Evolutionary conservation across 2,113 vertebrate genomes (phyloP).

Genomic region (Pachycephala philippinensis): DNA sequence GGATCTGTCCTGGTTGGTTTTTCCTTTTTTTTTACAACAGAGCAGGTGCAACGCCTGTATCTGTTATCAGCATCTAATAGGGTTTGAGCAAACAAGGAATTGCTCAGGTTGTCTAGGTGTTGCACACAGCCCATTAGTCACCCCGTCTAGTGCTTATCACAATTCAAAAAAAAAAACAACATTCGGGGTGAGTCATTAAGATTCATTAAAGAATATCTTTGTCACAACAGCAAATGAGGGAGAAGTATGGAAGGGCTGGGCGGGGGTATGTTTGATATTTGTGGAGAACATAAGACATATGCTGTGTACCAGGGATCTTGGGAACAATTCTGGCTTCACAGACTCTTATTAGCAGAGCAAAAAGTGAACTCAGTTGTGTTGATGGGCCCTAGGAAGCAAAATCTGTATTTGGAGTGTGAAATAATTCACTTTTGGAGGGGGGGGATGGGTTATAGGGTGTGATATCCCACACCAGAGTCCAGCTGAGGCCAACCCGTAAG

Average conservation of each 20-base stretch:
- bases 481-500: not conserved
- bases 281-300: not conserved
- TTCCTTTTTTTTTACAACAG: not conserved
- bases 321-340: not conserved
- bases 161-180: slow-evolving; percentile 25
- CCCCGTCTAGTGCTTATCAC: slow-evolving; percentile 12
- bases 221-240: slow-evolving; percentile 17
- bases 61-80: slow-evolving; percentile 40
- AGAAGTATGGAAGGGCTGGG: not conserved
- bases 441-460: not conserved
- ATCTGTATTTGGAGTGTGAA: not conserved
- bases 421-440: not conserved
- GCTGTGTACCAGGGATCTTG: not conserved
- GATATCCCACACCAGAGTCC: not conserved
- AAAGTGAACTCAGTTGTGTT: not conserved
- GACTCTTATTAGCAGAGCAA: not conserved
- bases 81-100: slow-evolving; percentile 28
- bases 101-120: slow-evolving; percentile 53
- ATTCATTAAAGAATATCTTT: slow-evolving; percentile 40
- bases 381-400: not conserved
- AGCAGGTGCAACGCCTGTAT: slow-evolving; percentile 25
- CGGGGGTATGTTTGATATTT: not conserved
- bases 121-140: slow-evolving; percentile 50
- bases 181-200: slow-evolving; percentile 42
- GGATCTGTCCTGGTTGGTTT: not conserved